A percentile compares a stretch with the other conserved stretches of the same genome.
These are phyloP conservation scores for Spatulosminthurus flaviceps DNA, from an alignment of 2,888 invertebrate species.

Conservation along the genomic window DNA sequence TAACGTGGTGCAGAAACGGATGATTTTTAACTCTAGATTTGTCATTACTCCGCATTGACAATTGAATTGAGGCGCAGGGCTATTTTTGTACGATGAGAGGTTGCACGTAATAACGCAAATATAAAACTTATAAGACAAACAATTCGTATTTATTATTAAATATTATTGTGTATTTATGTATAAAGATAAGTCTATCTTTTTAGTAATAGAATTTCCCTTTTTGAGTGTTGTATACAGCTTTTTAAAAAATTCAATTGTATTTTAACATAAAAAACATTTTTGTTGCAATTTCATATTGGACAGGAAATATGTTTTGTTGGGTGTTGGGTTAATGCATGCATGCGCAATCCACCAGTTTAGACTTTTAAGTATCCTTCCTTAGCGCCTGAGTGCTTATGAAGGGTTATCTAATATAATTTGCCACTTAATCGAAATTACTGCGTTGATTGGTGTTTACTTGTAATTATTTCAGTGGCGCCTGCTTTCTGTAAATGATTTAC, in stretches of 20 bases:
- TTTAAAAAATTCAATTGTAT: too few species aligned
- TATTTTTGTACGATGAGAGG: conserved; percentile 7
- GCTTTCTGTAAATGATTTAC: not conserved
- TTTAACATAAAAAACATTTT: too few species aligned
- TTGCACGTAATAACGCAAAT: not conserved
- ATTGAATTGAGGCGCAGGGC: conserved; percentile 8
- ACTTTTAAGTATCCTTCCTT: too few species aligned
- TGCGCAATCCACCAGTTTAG: too few species aligned
- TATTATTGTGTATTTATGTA: not conserved
- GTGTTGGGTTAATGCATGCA: too few species aligned
- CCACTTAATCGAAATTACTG: too few species aligned
- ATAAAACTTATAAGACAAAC: not conserved
- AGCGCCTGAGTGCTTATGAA: too few species aligned
- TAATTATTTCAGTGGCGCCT: not conserved
- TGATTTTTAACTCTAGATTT: not conserved
- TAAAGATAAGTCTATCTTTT: not conserved
- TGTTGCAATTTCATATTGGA: too few species aligned
- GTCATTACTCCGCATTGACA: not conserved
- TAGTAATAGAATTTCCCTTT: not conserved
- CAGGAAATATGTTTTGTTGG: too few species aligned
- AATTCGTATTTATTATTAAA: not conserved
- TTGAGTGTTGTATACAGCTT: too few species aligned
- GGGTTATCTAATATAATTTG: too few species aligned
- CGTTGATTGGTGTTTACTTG: too few species aligned
- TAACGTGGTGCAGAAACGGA: not conserved